Evolutionary conservation across 2,797 vertebrate species (phyloP).

Genomic region (Bryconaethiops microstoma): DNA sequence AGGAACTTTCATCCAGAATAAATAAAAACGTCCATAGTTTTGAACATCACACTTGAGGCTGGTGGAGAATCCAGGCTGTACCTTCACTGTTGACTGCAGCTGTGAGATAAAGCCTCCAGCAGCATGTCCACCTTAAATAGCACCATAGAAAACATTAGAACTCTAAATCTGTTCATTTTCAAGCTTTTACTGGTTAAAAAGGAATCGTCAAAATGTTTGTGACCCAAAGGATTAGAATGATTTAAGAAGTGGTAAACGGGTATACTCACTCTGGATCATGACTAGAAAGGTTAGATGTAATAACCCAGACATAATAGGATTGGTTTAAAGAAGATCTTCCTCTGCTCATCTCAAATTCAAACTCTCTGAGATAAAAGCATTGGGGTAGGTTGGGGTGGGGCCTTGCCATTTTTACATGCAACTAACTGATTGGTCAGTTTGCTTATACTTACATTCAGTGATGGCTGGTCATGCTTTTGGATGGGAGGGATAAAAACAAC

Average conservation of each 20-base stretch:
- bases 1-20: constrained; percentile 10
- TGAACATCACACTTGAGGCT: constrained; percentile 2
- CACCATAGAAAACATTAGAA: not conserved
- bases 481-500: no score
- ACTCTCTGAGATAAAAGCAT: no score
- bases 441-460: no score
- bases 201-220: not conserved
- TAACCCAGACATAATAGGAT: not conserved
- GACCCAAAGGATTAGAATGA: not conserved
- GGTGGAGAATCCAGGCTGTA: not conserved
- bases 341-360: not conserved
- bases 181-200: no score
- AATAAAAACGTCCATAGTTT: not conserved
- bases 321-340: not conserved
- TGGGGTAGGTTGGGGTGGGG: no score
- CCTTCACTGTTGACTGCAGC: not conserved
- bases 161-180: not conserved
- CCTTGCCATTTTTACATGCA: no score
- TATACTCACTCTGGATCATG: not conserved
- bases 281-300: not conserved
- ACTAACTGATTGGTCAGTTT: no score
- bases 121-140: constrained; percentile 10
- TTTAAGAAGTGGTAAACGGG: not conserved
- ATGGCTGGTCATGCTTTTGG: no score
- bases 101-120: not conserved